phyloP scores from a whole-genome alignment of 1,140 invertebrate species.

The Anastatus disparis region DNA sequence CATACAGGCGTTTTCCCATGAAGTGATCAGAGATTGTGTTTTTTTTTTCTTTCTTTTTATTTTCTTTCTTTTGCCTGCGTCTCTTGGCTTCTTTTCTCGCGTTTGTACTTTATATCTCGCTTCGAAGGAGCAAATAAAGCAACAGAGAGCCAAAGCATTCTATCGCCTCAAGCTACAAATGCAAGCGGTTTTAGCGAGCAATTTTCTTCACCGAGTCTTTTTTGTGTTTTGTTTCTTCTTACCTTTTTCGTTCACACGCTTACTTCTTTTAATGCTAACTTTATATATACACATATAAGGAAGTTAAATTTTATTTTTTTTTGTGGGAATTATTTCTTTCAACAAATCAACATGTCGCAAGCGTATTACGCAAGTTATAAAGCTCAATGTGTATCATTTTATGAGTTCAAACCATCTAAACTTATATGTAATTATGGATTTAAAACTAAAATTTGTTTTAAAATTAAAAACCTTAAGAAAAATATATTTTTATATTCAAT shows the following conservation, averaged over 20 bases:
- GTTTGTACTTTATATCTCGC: not conserved
- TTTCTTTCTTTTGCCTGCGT: not conserved
- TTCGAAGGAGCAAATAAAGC: slow-evolving; percentile 16
- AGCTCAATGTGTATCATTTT: not conserved
- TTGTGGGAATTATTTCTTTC: slow-evolving; percentile 22
- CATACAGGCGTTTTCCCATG: not conserved
- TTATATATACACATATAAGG: too few relatives aligned
- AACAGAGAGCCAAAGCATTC: not conserved
- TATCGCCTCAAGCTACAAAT: not conserved
- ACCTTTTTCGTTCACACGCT: not conserved
- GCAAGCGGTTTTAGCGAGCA: slow-evolving; percentile 15
- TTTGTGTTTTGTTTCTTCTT: slow-evolving; percentile 6
- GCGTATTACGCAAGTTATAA: not conserved
- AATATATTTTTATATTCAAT: too few relatives aligned
- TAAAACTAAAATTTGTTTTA: too few relatives aligned
- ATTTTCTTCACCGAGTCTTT: slow-evolving; percentile 31
- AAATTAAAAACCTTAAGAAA: too few relatives aligned
- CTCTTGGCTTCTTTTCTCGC: not conserved
- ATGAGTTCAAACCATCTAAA: not conserved
- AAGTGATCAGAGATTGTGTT: slow-evolving; percentile 28
- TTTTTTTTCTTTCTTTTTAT: not conserved
- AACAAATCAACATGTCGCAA: slow-evolving; percentile 30
- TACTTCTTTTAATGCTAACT: not conserved
- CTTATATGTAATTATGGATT: too few relatives aligned
- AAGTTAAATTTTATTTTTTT: too few relatives aligned